These are phyloP conservation scores for Amyelois transitella DNA, from an alignment of 1,140 invertebrate genomes.

Conservation along the genomic window DNA sequence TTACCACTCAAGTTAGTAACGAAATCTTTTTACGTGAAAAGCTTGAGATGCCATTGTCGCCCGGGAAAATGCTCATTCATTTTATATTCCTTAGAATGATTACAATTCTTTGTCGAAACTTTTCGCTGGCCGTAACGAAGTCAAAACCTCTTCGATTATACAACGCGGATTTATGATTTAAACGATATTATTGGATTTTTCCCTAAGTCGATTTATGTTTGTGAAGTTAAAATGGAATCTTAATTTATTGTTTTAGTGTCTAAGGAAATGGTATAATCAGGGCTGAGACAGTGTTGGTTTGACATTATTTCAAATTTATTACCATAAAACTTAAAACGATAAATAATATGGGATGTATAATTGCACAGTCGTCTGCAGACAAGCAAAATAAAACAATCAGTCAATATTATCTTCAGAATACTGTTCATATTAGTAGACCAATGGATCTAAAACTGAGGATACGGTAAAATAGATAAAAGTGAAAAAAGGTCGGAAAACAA, in stretches of 20 bases:
- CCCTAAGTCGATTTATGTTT: not conserved
- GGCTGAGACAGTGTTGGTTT: no score
- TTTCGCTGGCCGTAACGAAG: not conserved
- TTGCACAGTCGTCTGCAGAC: no score
- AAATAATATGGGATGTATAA: no score
- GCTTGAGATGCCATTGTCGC: not conserved
- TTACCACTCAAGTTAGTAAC: not conserved
- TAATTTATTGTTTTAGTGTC: not conserved
- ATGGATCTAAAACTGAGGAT: not conserved
- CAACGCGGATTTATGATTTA: not conserved
- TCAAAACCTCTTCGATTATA: not conserved
- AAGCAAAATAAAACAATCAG: no score
- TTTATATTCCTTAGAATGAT: not conserved
- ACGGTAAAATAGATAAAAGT: not conserved
- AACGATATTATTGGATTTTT: not conserved
- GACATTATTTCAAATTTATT: no score
- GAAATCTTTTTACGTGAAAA: not conserved
- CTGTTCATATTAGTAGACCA: not conserved
- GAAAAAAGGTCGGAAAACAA: no score
- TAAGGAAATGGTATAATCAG: no score
- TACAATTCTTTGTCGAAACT: not conserved
- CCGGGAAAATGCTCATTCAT: not conserved
- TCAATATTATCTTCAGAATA: no score
- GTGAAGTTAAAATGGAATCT: not conserved
- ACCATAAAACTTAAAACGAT: no score